Base-by-base conservation (phyloP, 2,888 invertebrate species). In the Zhuqinia jingwanae region DNA sequence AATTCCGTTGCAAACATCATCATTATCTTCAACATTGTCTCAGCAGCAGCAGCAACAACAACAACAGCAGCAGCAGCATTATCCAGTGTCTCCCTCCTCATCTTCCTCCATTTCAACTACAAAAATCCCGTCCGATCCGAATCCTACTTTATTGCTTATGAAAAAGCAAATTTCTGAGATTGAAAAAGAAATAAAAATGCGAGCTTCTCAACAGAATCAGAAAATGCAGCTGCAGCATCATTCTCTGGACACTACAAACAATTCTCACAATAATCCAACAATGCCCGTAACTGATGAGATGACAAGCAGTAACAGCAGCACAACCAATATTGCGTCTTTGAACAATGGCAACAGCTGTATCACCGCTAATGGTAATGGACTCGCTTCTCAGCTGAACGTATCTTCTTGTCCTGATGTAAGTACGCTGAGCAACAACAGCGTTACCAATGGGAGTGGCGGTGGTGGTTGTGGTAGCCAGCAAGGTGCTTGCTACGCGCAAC, bases 161-260 rank as follows among this genome's bases (percentile, higher is more conserved):
- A 93, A 93, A 91, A 93, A 96, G 92, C 94, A 96, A 93, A 94
- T 96, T 93, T 93, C 94, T 88, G 95, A 96, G 93, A 94, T 96
- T 91, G 94, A 96, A 93, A 93, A 95, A 92, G 94, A 96, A 93
- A 94, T 95, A 92, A 93, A 95, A 88, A 92, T 92, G 88, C 90
- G 92, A 79, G 89, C 89, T 68, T 90, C 89, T 36, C 88, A 88
- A 78, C 89, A 89, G 47, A 79, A 30, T 81, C 89, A 89, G 60
- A 85, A 80, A 77, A 83, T 86, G 82, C 87, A 84, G 80, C 53
- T 73, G 20, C 81, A 81, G 58, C 75, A 83, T 20, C 13, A 83
- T 30, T 73, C 79, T 20, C 22, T 60, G 42, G 79, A 86, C 79
- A 76, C 30, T 20, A 22, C 50, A 30, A 63, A n/a, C 30, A 60